Base-by-base conservation (phyloP, 2,113 vertebrate species). In the Todiramphus chloris region DNA sequence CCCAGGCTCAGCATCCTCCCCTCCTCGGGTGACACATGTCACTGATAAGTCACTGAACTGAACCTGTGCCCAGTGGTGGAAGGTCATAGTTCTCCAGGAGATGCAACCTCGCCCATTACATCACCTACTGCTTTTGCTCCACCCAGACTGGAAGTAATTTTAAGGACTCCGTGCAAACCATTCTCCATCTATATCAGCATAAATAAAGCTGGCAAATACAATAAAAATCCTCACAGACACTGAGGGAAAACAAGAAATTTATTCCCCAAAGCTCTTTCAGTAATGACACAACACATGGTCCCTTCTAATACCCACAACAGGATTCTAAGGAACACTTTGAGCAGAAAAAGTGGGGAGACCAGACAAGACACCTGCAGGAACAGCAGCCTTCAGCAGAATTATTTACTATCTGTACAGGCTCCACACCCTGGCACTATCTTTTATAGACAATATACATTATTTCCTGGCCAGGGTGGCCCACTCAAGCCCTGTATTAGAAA, bases 61-160 rank as follows among this genome's bases (percentile, higher is more conserved):
- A 25, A 80, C 63, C 77, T 31, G 10, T 1, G 6, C 23, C 39
- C 67, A 25, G 69, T 9, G 4, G 39, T 18, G 23, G 33, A 15
- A 39, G n/a, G 48, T 16, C 2, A 0, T 1, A 1, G 1, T 2
- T 56, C 69, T 60, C 44, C 46, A 37, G 16, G 16, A 56, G 41
- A 23, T 20, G 53, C 59, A 23, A 3, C 4, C 66, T 51, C 46
- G 43, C 63, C 48, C 39, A 6, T 25, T 5, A 59, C 19, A 73
- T 6, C 67, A 64, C 9, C 10, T 2, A 14, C 15, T 53, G 24
- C 23, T 60, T 75, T 53, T 48, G 31, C 66, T 78, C 59, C 72
- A 6, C 43, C 17, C 39, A 76, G 35, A 83, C 0, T 75, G 48
- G 27, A 51, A 64, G n/a, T 5, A 16, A 78, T 68, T 87, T 55